phyloP scores from a whole-genome alignment of 1,140 invertebrate genomes.

The Lerema accius region DNA sequence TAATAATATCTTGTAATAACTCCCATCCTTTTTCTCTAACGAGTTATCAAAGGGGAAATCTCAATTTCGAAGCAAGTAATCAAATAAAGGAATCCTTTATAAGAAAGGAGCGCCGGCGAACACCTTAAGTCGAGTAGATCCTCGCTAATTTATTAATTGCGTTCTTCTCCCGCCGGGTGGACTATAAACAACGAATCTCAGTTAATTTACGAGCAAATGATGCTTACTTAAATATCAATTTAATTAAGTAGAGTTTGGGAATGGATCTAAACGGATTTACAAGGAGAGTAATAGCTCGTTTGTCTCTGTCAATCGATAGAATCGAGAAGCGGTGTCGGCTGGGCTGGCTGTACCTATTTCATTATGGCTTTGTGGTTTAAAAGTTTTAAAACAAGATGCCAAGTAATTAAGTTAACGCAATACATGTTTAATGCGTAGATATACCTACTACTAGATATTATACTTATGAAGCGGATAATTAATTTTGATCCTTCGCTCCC shows the following conservation, averaged over 20 bases:
- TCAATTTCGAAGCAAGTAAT: constrained; percentile 49
- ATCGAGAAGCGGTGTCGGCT: constrained; percentile 50
- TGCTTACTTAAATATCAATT: constrained; percentile 83
- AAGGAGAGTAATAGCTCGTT: constrained; percentile 52
- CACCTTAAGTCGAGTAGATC: constrained; percentile 73
- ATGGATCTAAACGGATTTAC: constrained; percentile 64
- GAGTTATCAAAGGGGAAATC: constrained; percentile 16
- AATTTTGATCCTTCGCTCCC: too few relatives aligned
- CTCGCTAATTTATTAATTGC: constrained; percentile 81
- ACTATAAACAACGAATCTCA: constrained; percentile 81
- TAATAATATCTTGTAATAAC: not conserved
- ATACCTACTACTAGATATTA: too few relatives aligned
- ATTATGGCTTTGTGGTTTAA: not conserved
- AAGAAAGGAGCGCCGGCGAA: constrained; percentile 46
- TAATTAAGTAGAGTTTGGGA: constrained; percentile 78
- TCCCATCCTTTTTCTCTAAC: not conserved
- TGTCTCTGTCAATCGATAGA: constrained; percentile 68
- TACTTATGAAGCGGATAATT: too few relatives aligned
- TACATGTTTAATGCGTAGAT: too few relatives aligned
- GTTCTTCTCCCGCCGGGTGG: constrained; percentile 67
- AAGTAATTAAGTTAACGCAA: too few relatives aligned
- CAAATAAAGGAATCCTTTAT: constrained; percentile 72
- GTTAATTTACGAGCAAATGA: constrained; percentile 83
- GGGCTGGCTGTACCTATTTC: constrained; percentile 6
- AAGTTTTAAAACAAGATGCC: constrained; percentile 8